phyloP scores from a whole-genome alignment of 2,888 invertebrate genomes.

The Xestobium rufovillosum region DNA sequence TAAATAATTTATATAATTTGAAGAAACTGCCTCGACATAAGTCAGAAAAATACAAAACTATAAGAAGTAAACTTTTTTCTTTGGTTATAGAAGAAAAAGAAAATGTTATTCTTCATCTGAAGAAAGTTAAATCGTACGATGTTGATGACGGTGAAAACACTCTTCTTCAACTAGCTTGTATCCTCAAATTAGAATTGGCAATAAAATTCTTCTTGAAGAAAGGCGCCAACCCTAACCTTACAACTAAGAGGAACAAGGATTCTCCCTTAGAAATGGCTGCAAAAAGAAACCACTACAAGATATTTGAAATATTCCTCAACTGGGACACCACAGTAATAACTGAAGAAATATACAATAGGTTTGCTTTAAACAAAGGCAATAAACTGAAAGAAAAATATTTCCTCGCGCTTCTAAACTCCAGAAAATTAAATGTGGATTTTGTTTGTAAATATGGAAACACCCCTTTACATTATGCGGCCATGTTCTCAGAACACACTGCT shows the following conservation, averaged over 20 bases:
- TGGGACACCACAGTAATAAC: slow-evolving; percentile 8
- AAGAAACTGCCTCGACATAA: neutral
- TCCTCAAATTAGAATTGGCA: slow-evolving; percentile 9
- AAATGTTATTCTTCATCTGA: slow-evolving; percentile 5
- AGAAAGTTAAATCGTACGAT: slow-evolving; percentile 5
- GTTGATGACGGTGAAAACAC: slow-evolving; percentile 14
- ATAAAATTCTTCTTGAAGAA: slow-evolving; percentile 9
- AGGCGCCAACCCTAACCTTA: slow-evolving; percentile 10
- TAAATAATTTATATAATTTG: slow-evolving; percentile 1
- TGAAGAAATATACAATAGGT: slow-evolving; percentile 8
- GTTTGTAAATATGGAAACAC: slow-evolving; percentile 12
- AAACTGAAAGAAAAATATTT: slow-evolving; percentile 14
- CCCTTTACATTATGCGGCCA: slow-evolving; percentile 15
- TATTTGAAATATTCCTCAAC: slow-evolving; percentile 11
- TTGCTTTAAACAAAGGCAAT: slow-evolving; percentile 8
- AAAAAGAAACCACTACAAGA: slow-evolving; percentile 10
- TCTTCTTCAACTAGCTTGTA: slow-evolving; percentile 11
- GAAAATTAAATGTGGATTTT: slow-evolving; percentile 11
- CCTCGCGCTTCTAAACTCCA: slow-evolving; percentile 12
- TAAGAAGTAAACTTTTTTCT: neutral
- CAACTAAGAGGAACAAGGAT: slow-evolving; percentile 10
- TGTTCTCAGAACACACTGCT: slow-evolving; percentile 12
- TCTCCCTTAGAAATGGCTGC: slow-evolving; percentile 16
- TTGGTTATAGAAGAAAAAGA: slow-evolving; percentile 7
- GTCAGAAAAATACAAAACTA: neutral